Percentiles rank a stretch among this genome's conserved stretches.
phyloP scores from a whole-genome alignment of 2,888 invertebrate species.

The Sinotaia quadrata region DNA sequence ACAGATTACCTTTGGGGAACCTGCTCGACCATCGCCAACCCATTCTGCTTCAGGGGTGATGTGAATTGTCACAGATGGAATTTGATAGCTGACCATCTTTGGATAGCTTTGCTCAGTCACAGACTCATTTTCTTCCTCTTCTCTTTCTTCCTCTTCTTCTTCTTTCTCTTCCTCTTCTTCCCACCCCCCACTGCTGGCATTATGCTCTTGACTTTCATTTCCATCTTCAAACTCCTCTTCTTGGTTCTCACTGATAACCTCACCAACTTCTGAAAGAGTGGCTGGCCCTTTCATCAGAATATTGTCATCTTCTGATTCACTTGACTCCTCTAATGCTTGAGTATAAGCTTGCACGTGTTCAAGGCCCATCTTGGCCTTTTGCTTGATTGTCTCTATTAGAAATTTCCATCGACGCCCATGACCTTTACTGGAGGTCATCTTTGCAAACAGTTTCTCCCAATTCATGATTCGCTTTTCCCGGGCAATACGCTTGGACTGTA shows the following conservation, averaged over 20 bases:
- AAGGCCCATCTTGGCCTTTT: slow-evolving; percentile 67
- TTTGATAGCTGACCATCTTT: too few relatives aligned
- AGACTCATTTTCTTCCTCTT: slow-evolving; percentile 27
- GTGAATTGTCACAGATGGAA: slow-evolving; percentile 26
- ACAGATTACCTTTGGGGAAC: slow-evolving; percentile 38
- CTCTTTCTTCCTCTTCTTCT: slow-evolving; percentile 31
- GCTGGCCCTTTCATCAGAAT: slow-evolving; percentile 31
- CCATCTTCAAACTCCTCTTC: slow-evolving; percentile 27
- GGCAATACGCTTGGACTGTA: slow-evolving; percentile 67
- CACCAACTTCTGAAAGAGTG: slow-evolving; percentile 32
- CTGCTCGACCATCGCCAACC: slow-evolving; percentile 23
- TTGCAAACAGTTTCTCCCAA: slow-evolving; percentile 71
- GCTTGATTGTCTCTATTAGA: slow-evolving; percentile 69
- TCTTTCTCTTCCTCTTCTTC: slow-evolving; percentile 17
- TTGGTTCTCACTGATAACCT: slow-evolving; percentile 40
- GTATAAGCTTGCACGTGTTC: slow-evolving; percentile 64
- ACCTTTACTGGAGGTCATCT: slow-evolving; percentile 66
- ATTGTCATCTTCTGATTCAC: slow-evolving; percentile 57
- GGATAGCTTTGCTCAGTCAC: too few relatives aligned
- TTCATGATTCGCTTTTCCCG: slow-evolving; percentile 69
- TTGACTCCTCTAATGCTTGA: slow-evolving; percentile 54
- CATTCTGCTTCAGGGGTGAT: slow-evolving; percentile 20
- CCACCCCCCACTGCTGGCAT: slow-evolving; percentile 12
- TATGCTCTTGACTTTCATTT: slow-evolving; percentile 25
- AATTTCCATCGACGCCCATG: slow-evolving; percentile 72